Conservation (phyloP, 2,888 invertebrate species). For the Drosophila gaucha region DNA sequence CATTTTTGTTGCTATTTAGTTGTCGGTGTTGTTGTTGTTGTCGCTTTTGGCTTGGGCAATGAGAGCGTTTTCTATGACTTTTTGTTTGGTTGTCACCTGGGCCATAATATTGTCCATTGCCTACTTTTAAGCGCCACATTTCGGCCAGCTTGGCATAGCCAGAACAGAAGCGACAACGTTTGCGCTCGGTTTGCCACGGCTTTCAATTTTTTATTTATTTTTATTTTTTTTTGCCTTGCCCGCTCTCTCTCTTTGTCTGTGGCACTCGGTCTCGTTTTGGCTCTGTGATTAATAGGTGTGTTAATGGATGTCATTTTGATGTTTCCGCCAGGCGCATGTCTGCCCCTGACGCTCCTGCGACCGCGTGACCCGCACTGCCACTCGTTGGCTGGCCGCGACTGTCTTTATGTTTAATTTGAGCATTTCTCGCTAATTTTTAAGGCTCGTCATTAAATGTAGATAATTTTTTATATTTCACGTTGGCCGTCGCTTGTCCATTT, state of each 20-base stretch:
- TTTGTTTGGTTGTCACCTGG: slow-evolving; percentile 70
- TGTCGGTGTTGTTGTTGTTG: slow-evolving; percentile 28
- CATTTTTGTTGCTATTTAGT: slow-evolving; percentile 64
- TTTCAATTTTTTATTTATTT: slow-evolving; percentile 36
- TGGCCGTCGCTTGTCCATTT: slow-evolving; percentile 32
- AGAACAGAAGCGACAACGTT: slow-evolving; percentile 32
- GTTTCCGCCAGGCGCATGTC: slow-evolving; percentile 79
- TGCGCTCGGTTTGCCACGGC: slow-evolving; percentile 40
- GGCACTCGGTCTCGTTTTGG: slow-evolving; percentile 24
- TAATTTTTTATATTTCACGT: slow-evolving; percentile 74
- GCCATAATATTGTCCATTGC: slow-evolving; percentile 64
- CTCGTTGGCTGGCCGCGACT: slow-evolving; percentile 22
- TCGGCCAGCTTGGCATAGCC: slow-evolving; percentile 9
- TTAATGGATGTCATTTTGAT: slow-evolving; percentile 83
- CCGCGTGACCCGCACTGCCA: neutral
- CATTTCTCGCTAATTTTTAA: slow-evolving; percentile 80
- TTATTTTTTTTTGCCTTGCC: slow-evolving; percentile 18
- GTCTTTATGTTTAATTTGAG: slow-evolving; percentile 78
- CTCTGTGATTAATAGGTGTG: slow-evolving; percentile 83
- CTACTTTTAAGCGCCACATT: slow-evolving; percentile 61
- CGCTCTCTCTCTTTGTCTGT: slow-evolving; percentile 17
- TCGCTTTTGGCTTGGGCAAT: slow-evolving; percentile 20
- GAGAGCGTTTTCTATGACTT: slow-evolving; percentile 60
- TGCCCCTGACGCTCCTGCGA: slow-evolving; percentile 13
- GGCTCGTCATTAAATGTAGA: slow-evolving; percentile 80